A percentile compares a stretch with the other conserved stretches of the same genome.
Conservation (phyloP, 2,888 invertebrate genomes). For the Aromia moschata region DNA sequence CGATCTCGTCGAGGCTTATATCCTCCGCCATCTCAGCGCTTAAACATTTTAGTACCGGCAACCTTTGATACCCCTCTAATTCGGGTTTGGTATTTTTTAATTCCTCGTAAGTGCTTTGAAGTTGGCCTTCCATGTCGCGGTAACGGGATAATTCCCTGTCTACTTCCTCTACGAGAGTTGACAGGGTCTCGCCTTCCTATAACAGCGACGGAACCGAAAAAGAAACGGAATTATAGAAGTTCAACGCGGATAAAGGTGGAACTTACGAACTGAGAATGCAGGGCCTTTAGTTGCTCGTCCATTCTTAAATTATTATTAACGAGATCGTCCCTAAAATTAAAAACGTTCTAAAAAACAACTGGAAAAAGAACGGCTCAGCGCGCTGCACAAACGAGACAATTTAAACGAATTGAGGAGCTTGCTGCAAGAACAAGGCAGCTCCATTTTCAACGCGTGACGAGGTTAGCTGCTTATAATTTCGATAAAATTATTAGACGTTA, state of each 20-base stretch:
- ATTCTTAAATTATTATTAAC: slow-evolving; percentile 4
- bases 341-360: background rate
- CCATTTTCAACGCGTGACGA: no score
- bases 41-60: background rate
- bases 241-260: no score
- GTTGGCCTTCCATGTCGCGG: background rate
- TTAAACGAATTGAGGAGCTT: no score
- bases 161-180: background rate
- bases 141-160: background rate
- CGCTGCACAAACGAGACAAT: no score
- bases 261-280: slow-evolving; percentile 19
- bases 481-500: no score
- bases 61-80: slow-evolving; percentile 1
- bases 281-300: slow-evolving; percentile 1
- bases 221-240: no score
- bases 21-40: background rate
- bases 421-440: no score
- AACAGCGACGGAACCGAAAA: no score
- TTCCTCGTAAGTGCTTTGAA: slow-evolving; percentile 8
- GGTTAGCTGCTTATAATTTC: no score
- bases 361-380: no score
- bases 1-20: background rate
- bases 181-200: slow-evolving; percentile 15
- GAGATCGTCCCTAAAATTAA: slow-evolving; percentile 5
- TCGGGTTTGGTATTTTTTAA: background rate